Conservation (phyloP, 1,140 invertebrate species). For the Cephus cinctus region DNA sequence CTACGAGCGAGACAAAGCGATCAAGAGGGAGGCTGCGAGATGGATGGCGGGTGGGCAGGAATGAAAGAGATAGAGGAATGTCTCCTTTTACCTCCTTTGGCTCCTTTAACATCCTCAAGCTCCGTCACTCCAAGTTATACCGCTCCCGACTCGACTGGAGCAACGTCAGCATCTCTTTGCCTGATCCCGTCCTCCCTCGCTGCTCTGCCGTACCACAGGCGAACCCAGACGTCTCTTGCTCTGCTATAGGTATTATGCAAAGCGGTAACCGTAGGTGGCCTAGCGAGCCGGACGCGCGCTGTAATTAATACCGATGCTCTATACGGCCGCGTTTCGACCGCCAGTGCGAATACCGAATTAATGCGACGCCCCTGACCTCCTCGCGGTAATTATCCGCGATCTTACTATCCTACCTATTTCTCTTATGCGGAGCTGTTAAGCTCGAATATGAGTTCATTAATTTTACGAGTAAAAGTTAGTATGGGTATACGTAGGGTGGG, state of each 20-base stretch:
- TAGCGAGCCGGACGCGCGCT: slow-evolving; percentile 42
- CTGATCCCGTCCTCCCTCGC: slow-evolving; percentile 11
- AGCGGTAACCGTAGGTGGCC: slow-evolving; percentile 48
- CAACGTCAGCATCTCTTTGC: slow-evolving; percentile 19
- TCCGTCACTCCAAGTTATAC: slow-evolving; percentile 1
- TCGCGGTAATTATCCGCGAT: slow-evolving; percentile 28
- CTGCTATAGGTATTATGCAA: slow-evolving; percentile 49
- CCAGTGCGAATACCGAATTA: slow-evolving; percentile 29
- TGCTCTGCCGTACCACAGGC: too few relatives aligned
- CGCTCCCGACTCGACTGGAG: too few relatives aligned
- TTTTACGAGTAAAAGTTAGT: too few relatives aligned
- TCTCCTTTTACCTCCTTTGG: not conserved
- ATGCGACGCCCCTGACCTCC: slow-evolving; percentile 26
- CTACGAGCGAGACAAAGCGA: too few relatives aligned
- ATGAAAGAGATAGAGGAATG: too few relatives aligned
- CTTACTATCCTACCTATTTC: too few relatives aligned
- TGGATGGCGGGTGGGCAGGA: too few relatives aligned
- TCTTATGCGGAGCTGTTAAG: too few relatives aligned
- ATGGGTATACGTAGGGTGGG: too few relatives aligned
- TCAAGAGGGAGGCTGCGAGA: too few relatives aligned
- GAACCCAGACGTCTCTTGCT: slow-evolving; percentile 20
- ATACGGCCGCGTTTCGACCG: slow-evolving; percentile 1
- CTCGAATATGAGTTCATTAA: too few relatives aligned
- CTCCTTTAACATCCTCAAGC: not conserved
- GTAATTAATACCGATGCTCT: slow-evolving; percentile 50